These are phyloP conservation scores for Aromia moschata DNA, from an alignment of 2,888 invertebrate genomes.

Conservation along the genomic window DNA sequence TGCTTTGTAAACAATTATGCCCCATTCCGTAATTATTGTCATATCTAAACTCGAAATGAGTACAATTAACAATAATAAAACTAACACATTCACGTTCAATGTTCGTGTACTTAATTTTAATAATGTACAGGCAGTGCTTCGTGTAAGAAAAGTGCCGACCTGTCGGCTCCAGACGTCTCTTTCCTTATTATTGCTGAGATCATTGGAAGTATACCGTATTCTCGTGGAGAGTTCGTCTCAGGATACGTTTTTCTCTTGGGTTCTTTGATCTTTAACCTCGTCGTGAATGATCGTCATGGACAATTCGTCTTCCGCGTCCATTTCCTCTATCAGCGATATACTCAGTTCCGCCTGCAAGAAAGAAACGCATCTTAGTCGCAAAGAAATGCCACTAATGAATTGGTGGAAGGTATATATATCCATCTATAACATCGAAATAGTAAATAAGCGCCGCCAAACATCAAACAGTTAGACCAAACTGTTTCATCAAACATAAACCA, in stretches of 20 bases:
- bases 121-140: constrained; percentile 53
- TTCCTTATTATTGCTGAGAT: constrained; percentile 53
- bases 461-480: too few species aligned
- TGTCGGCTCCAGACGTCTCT: constrained; percentile 24
- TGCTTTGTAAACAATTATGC: constrained; percentile 58
- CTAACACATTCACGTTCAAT: constrained; percentile 47
- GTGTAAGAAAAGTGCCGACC: constrained; percentile 30
- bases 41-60: constrained; percentile 55
- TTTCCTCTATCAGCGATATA: constrained; percentile 55
- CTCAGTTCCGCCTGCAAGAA: constrained; percentile 59
- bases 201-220: constrained; percentile 39
- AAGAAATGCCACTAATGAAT: neutral
- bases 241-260: constrained; percentile 20
- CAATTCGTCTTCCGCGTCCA: constrained; percentile 48
- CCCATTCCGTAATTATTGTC: constrained; percentile 61
- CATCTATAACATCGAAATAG: too few species aligned
- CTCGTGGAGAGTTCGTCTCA: constrained; percentile 7
- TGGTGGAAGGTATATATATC: too few species aligned
- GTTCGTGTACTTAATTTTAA: constrained; percentile 40
- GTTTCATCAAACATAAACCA: too few species aligned
- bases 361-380: neutral
- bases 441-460: too few species aligned
- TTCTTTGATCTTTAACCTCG: constrained; percentile 35
- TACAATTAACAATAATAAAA: constrained; percentile 51
- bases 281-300: constrained; percentile 43